Evolutionary conservation across 2,113 vertebrate species (phyloP).

Genomic region (Polypterus senegalus): DNA sequence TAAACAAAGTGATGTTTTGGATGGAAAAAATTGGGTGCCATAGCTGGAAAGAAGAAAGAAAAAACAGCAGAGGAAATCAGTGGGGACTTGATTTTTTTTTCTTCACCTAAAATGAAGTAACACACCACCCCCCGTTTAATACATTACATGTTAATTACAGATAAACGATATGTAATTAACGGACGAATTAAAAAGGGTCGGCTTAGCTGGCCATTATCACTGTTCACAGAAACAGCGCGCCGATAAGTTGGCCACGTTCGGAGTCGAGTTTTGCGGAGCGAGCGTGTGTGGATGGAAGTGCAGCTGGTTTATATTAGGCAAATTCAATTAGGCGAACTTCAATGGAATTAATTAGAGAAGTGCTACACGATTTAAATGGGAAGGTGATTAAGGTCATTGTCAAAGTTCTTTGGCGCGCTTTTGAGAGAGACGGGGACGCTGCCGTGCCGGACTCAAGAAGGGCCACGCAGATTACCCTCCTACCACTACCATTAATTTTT

Average conservation of each 20-base stretch:
- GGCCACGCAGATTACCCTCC: too few relatives aligned
- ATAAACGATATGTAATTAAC: neutral
- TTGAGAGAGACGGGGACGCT: neutral
- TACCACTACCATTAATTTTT: too few relatives aligned
- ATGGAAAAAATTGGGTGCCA: too few relatives aligned
- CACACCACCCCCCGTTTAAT: neutral
- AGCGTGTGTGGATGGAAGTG: conserved; percentile 27
- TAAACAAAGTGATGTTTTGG: too few relatives aligned
- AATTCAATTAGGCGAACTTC: conserved; percentile 47
- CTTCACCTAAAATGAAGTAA: too few relatives aligned
- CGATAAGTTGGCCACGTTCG: conserved; percentile 34
- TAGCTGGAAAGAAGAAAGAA: conserved; percentile 12
- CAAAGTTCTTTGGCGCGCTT: conserved; percentile 18
- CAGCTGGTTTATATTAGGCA: conserved; percentile 39
- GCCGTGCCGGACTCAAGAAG: too few relatives aligned
- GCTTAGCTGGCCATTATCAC: conserved; percentile 29
- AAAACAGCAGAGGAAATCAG: conserved; percentile 7
- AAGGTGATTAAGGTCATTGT: conserved; percentile 35
- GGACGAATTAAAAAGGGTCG: conserved; percentile 20
- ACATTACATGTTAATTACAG: conserved; percentile 1
- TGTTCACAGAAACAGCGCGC: conserved; percentile 24
- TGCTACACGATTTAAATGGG: conserved; percentile 32
- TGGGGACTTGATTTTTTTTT: conserved; percentile 5
- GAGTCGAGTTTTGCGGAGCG: conserved; percentile 20
- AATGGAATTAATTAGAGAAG: conserved; percentile 45